phyloP scores from a whole-genome alignment of 1,140 invertebrate species.

The Paralvinella palmiformis region DNA sequence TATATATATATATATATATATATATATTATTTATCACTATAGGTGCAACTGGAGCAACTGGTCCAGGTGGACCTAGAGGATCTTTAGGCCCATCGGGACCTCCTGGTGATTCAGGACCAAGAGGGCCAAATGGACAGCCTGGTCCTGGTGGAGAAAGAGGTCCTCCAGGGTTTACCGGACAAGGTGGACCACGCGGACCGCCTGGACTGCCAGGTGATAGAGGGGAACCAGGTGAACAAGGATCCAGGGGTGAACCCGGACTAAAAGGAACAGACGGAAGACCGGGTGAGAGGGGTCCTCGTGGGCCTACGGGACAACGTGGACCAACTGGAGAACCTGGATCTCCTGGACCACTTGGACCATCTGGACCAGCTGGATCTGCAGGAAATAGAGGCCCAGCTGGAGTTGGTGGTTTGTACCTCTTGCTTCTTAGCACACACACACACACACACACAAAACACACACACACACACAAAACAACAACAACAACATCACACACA shows the following conservation, averaged over 20 bases:
- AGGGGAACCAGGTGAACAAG: conserved; percentile 7
- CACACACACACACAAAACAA: too few relatives aligned
- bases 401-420: too few relatives aligned
- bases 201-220: conserved; percentile 3
- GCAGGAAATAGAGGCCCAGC: not conserved
- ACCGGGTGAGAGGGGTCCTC: conserved; percentile 8
- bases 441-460: too few relatives aligned
- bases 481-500: too few relatives aligned
- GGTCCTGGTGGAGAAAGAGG: not conserved
- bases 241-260: conserved; percentile 10
- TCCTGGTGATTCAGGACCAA: conserved; percentile 4
- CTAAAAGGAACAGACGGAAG: conserved; percentile 11
- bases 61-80: conserved; percentile 15
- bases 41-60: conserved; percentile 8
- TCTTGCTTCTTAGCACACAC: too few relatives aligned
- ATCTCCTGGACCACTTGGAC: conserved; percentile 8
- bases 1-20: not conserved
- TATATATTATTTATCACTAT: not conserved
- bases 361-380: not conserved
- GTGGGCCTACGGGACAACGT: conserved; percentile 8
- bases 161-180: not conserved
- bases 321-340: conserved; percentile 12
- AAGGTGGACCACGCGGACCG: conserved; percentile 6
- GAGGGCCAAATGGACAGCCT: not conserved
- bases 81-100: conserved; percentile 2